Base-by-base conservation (phyloP, 2,888 invertebrate species). In the Phalera bucephala region DNA sequence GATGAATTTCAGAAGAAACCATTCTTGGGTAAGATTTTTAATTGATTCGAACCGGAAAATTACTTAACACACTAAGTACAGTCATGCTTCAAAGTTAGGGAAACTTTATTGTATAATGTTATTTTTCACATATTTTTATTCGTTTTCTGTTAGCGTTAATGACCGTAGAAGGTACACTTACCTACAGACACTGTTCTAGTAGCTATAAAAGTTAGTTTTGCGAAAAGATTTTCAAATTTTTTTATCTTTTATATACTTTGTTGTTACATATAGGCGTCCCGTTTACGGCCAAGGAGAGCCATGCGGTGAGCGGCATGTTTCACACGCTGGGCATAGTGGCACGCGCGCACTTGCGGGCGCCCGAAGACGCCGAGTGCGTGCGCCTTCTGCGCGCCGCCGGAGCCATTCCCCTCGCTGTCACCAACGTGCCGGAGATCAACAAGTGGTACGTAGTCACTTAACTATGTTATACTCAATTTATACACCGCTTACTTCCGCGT, bases 391-490 rank as follows among this genome's bases (percentile, higher is more conserved):
- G 93, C 57, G 87, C 91, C 11, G 95, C 97, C 13, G 99, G 99
- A 1, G 98, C 93, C 3, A 95, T 99, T 40, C 92, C 96, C 0
- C 80, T 98, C 14, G 97, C 95, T 1, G 93, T 95, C 28, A 97
- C 97, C n/a, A 99, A 98, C 76, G 93, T 97, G 20, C 97, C 98
- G 0, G 98, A 98, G 82, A 89, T 98, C 20, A 98, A 98, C 82
- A 93, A 97, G 82, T 99, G 99, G 96, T 87, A 43, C 45, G 72
- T 9, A n/a, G n/a, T n/a, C n/a, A n/a, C n/a, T n/a, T n/a, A n/a
- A n/a, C n/a, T n/a, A n/a, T n/a, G n/a, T n/a, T n/a, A n/a, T n/a
- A n/a, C n/a, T n/a, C n/a, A n/a, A n/a, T n/a, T n/a, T n/a, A n/a
- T n/a, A n/a, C n/a, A n/a, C n/a, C n/a, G n/a, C n/a, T n/a, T n/a